Conservation (phyloP, 2,888 invertebrate genomes). For the Luffia ferchaultella region DNA sequence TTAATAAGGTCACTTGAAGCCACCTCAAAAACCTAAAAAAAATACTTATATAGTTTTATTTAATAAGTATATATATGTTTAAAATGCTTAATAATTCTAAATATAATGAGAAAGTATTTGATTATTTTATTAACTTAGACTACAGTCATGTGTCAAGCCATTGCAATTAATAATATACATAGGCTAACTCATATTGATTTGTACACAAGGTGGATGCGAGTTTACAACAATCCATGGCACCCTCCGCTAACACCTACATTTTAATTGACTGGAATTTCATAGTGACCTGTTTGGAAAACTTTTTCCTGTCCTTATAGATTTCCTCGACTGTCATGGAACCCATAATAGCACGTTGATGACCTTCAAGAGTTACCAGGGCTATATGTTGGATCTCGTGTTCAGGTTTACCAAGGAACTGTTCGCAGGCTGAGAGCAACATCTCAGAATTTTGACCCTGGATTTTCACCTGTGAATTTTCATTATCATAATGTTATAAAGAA, state of each 20-base stretch:
- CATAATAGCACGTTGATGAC: slow-evolving; percentile 95
- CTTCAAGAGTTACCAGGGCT: slow-evolving; percentile 90
- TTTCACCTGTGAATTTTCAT: slow-evolving; percentile 78
- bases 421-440: slow-evolving; percentile 90
- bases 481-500: no score
- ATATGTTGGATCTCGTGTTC: slow-evolving; percentile 91
- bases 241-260: neutral
- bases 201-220: no score
- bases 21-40: slow-evolving; percentile 83
- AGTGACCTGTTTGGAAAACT: slow-evolving; percentile 82
- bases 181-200: no score
- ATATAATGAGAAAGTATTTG: no score
- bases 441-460: slow-evolving; percentile 90
- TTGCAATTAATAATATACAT: no score
- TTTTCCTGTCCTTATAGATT: slow-evolving; percentile 95
- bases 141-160: no score
- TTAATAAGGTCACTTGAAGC: slow-evolving; percentile 94
- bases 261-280: neutral
- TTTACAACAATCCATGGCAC: no score
- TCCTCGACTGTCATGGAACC: slow-evolving; percentile 97
- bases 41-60: neutral
- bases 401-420: slow-evolving; percentile 90
- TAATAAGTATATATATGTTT: no score
- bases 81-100: no score
- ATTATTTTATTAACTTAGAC: no score